Base-by-base conservation (phyloP, 2,113 vertebrate genomes). In the Channa maculata region DNA sequence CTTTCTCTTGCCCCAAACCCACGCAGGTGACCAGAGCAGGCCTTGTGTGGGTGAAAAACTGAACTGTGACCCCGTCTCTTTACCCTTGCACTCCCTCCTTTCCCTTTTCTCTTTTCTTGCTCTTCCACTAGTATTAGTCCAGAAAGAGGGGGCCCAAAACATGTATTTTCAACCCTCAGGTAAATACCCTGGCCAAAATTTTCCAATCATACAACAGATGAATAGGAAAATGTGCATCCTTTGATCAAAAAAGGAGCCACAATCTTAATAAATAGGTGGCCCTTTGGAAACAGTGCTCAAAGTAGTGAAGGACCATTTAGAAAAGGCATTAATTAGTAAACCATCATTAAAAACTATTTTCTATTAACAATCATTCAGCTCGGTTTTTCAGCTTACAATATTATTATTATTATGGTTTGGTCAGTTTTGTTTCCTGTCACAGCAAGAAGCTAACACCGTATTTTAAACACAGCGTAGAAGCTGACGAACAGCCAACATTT, bases 21-120 rank as follows among this genome's bases (percentile, higher is more conserved):
- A 93, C 91, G 80, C 91, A 92, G 88, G 88, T 91, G 86, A 92
- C 86, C 88, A 76, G 78, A 76, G 78, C 85, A 79, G 79, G 54
- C 14, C 64, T 58, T 68, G 79, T 75, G 92, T 93, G 92, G 92
- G 92, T 85, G 91, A 91, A 92, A 88, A 89, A 77, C 88, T 92
- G 85, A 91, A 91, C 91, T 79, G 86, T 76, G 75, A 83, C 45
- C 77, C 76, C 69, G 59, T 71, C 75, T 59, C 67, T 63, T 39
- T 58, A 39, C 68, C 55, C 73, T 76, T 65, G 65, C 60, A 43
- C 77, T 61, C 37, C 45, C 34, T 15, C 14, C 12, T 9, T 39
- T 13, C 37, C 72, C 59, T 24, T 43, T 11, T 38, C 60, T 77
- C 41, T 65, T 58, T 82, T 79, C 70, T 78, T 70, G 48, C 72